Conservation (phyloP, 2,888 invertebrate genomes). For the Trissonchulus latispiculum region DNA sequence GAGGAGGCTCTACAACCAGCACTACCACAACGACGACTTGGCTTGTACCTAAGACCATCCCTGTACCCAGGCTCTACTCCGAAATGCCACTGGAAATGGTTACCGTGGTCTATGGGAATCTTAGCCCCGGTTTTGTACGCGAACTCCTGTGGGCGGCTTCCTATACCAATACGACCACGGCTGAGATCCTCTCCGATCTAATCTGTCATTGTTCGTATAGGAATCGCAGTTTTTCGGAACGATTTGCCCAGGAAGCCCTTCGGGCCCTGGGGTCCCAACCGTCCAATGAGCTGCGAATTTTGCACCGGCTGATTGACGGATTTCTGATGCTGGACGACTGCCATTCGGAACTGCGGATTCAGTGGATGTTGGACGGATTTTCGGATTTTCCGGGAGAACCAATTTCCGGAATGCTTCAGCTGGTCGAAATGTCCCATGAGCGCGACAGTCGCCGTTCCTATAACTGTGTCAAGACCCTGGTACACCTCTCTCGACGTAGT, state of each 20-base stretch:
- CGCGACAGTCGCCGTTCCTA: conserved; percentile 50
- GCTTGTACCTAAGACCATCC: neutral
- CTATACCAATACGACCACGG: neutral
- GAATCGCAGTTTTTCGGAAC: conserved; percentile 43
- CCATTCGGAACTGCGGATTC: too few species aligned
- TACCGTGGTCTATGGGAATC: neutral
- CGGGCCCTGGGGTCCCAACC: conserved; percentile 29
- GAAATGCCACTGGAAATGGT: neutral
- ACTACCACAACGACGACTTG: neutral
- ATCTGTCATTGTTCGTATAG: conserved; percentile 45
- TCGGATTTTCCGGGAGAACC: too few species aligned
- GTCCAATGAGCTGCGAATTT: conserved; percentile 48
- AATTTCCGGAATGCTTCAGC: too few species aligned
- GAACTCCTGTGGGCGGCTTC: conserved; percentile 21
- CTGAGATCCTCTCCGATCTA: conserved; percentile 41
- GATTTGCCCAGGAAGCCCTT: conserved; percentile 40
- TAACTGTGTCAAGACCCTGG: conserved; percentile 50
- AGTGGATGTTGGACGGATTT: too few species aligned
- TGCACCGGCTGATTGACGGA: conserved; percentile 38
- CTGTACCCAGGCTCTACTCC: neutral
- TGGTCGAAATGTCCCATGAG: too few species aligned
- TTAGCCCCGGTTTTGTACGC: conserved; percentile 6
- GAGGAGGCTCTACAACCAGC: neutral
- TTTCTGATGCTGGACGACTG: too few species aligned
- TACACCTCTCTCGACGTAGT: conserved; percentile 39